Evolutionary conservation across 2,888 invertebrate species (phyloP), one percentile per base, ranked within the genome.

Genomic region (Ophioninae sp.): DNA sequence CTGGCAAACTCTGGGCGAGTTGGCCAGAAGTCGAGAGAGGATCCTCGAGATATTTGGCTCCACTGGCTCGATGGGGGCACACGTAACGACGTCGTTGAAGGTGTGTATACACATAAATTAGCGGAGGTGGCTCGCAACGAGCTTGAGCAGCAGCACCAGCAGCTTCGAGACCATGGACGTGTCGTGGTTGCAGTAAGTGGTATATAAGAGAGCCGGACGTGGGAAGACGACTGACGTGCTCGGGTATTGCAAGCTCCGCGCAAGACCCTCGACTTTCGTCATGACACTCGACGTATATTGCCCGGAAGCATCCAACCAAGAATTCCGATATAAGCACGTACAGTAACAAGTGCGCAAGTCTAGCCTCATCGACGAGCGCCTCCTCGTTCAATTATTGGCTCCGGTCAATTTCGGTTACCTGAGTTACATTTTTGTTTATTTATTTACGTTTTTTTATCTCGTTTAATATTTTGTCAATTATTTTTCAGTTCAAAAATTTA

Each of bases 61-160:
- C 30, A 71, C 22, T 68, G 64, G 71, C 58, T 59, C 59, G 72
- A 65, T 63, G 69, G 23, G 30, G 64, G 81, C 65, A 30, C 44
- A 37, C 61, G 76, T 76, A 77, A 69, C 79, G 73, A 72, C 73
- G 76, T 56, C 79, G 80, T 72, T 80, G 79, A 82, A 82, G 79
- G 84, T 87, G 86, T 87, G 86, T 85, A 86, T 83, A 84, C 77
- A 86, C 87, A 87, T 89, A 88, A 89, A 88, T 89, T 89, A 87
- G 85, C 83, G 76, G 68, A 81, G 81, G 65, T 72, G 72, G 64
- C 67, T 81, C 44, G 67, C 71, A 39, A 61, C 72, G 77, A 71
- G n/a, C 22, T n/a, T 72, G 44, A 51, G 73, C 73, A 79, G 67
- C 59, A 30, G 44, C 44, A 44, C 10, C 73, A 79, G 67, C 59